Evolutionary conservation across 2,888 invertebrate species (phyloP).

Genomic region (Campoplex capitator): DNA sequence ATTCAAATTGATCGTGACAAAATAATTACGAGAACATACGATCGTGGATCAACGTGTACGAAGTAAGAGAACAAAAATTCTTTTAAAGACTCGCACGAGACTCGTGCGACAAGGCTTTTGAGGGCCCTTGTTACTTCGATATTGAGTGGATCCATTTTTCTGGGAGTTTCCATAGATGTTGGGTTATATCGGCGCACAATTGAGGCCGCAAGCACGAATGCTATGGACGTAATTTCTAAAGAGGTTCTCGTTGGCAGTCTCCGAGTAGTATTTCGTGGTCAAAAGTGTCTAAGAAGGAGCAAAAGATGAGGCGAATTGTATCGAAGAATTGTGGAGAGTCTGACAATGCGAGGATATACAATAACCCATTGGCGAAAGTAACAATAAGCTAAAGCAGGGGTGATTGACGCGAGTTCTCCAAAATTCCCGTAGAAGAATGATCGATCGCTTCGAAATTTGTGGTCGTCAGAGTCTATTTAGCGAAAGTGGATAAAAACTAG

Average conservation of each 20-base stretch:
- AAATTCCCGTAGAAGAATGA: conserved; percentile 36
- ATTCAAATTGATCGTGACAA: background rate
- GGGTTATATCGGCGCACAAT: conserved; percentile 7
- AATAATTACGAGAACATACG: background rate
- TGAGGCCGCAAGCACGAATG: conserved; percentile 8
- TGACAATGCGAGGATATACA: conserved; percentile 15
- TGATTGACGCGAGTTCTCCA: conserved; percentile 49
- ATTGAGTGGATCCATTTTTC: background rate
- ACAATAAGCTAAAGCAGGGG: conserved; percentile 30
- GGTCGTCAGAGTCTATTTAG: conserved; percentile 61
- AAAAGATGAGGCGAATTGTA: conserved; percentile 36
- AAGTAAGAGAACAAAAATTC: background rate
- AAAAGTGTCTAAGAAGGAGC: background rate
- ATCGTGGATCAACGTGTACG: background rate
- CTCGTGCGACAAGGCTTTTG: background rate
- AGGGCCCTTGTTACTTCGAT: background rate
- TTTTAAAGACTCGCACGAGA: background rate
- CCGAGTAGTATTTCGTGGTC: conserved; percentile 2
- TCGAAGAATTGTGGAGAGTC: conserved; percentile 6
- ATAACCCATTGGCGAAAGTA: conserved; percentile 16
- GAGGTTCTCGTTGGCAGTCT: background rate
- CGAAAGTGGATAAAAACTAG: conserved; percentile 36
- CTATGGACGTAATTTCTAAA: background rate
- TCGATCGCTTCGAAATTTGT: conserved; percentile 53
- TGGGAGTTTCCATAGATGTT: background rate